A percentile compares a stretch with the other conserved stretches of the same genome.
These are phyloP conservation scores for Meghimatium bilineatum DNA, from an alignment of 2,888 invertebrate genomes.

Conservation along the genomic window DNA sequence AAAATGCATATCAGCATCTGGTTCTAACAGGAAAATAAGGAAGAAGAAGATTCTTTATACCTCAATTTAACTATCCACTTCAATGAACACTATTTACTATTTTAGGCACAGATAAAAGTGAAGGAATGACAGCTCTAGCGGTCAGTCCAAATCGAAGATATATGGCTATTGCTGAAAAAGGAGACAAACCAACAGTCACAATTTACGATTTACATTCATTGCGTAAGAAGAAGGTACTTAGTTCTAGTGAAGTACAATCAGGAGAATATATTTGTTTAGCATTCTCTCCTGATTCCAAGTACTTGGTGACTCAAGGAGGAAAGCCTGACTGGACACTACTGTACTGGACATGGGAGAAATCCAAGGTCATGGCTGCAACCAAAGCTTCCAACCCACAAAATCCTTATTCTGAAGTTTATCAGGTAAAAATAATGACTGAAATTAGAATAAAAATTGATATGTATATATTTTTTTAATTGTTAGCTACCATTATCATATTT, in stretches of 20 bases:
- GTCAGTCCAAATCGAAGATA: conserved; percentile 77
- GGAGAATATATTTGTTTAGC: conserved; percentile 84
- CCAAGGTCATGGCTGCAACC: conserved; percentile 86
- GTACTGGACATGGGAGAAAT: conserved; percentile 89
- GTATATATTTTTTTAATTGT: neutral
- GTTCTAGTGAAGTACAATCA: conserved; percentile 77
- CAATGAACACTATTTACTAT: neutral
- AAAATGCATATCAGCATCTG: no score
- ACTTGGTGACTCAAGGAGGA: conserved; percentile 87
- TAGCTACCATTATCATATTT: no score
- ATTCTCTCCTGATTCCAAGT: conserved; percentile 90
- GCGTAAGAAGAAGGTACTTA: conserved; percentile 77
- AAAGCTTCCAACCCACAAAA: conserved; percentile 81
- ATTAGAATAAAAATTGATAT: neutral
- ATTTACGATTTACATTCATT: conserved; percentile 78
- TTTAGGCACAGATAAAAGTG: conserved; percentile 74
- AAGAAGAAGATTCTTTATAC: no score
- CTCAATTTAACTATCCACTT: no score
- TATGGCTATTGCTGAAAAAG: conserved; percentile 77
- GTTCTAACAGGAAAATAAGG: no score
- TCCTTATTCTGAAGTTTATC: conserved; percentile 81
- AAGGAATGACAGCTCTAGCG: conserved; percentile 77
- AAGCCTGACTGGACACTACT: conserved; percentile 89
- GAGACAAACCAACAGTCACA: conserved; percentile 77
- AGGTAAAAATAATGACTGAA: conserved; percentile 74